These are phyloP conservation scores for Brevimyrus niger DNA, from an alignment of 2,113 vertebrate species.

Conservation along the genomic window DNA sequence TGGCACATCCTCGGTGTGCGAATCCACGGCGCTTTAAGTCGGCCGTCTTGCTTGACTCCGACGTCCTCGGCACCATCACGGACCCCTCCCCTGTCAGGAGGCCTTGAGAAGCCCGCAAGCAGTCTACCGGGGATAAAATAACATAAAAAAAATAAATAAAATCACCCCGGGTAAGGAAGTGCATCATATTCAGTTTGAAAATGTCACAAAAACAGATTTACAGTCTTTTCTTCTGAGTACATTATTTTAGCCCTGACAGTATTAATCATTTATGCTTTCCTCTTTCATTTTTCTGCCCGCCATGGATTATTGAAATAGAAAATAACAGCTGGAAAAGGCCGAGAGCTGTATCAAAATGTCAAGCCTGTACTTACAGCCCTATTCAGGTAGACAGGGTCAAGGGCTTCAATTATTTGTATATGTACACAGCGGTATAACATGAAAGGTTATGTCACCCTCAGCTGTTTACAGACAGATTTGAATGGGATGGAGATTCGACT, in stretches of 20 bases:
- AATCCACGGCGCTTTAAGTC: background rate
- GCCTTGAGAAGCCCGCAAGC: background rate
- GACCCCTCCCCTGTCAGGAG: background rate
- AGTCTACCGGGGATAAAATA: background rate
- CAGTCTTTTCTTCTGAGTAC: constrained; percentile 88
- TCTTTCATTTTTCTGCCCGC: constrained; percentile 83
- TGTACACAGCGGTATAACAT: constrained; percentile 82
- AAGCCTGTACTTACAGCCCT: constrained; percentile 98
- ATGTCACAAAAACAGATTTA: constrained; percentile 99
- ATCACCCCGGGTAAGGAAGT: constrained; percentile 53
- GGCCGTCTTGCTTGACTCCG: background rate
- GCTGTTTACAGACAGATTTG: constrained; percentile 88
- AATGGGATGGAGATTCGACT: constrained; percentile 75
- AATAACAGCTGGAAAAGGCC: constrained; percentile 88
- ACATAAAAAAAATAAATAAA: constrained; percentile 45
- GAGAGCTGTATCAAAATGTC: constrained; percentile 98
- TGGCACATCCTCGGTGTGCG: background rate
- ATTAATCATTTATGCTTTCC: constrained; percentile 98
- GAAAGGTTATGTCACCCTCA: constrained; percentile 96
- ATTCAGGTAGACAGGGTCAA: constrained; percentile 94
- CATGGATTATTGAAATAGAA: constrained; percentile 99
- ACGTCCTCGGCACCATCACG: background rate
- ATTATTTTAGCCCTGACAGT: constrained; percentile 98
- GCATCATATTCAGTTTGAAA: constrained; percentile 72
- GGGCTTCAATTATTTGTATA: constrained; percentile 99